A percentile compares a stretch with the other conserved stretches of the same genome.
These are phyloP conservation scores for Sphinx pinastri DNA, from an alignment of 2,888 invertebrate species.

Conservation along the genomic window DNA sequence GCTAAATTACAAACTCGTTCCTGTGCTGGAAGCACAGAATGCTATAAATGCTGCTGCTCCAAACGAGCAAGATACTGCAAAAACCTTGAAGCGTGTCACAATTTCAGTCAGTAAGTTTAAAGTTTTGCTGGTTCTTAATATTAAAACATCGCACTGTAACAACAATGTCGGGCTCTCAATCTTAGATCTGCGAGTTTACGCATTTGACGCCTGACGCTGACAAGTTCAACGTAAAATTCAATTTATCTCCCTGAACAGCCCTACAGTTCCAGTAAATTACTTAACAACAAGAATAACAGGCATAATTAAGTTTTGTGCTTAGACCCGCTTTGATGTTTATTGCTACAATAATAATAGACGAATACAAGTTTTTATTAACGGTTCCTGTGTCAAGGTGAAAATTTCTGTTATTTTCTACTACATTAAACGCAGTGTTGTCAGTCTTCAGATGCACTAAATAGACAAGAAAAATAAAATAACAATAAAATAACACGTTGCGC, in stretches of 20 bases:
- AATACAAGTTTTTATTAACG: not conserved
- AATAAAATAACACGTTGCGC: slow-evolving; percentile 7
- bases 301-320: slow-evolving; percentile 44
- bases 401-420: not conserved
- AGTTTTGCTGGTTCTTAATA: not conserved
- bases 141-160: slow-evolving; percentile 21
- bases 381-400: not conserved
- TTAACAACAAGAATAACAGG: slow-evolving; percentile 44
- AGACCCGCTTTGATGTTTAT: slow-evolving; percentile 29
- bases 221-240: slow-evolving; percentile 51
- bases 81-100: not conserved
- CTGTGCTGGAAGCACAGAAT: too few species aligned
- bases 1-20: too few species aligned
- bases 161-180: slow-evolving; percentile 42
- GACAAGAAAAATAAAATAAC: slow-evolving; percentile 8
- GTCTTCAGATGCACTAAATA: slow-evolving; percentile 1
- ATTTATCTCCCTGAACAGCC: slow-evolving; percentile 49
- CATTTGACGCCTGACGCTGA: slow-evolving; percentile 52
- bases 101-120: not conserved
- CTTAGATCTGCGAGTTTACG: slow-evolving; percentile 44
- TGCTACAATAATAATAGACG: slow-evolving; percentile 21
- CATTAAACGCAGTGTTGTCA: not conserved
- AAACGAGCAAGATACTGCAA: not conserved
- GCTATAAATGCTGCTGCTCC: not conserved
- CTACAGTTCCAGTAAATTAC: slow-evolving; percentile 44